Base-by-base conservation (phyloP, 2,113 vertebrate genomes). In the Rattus rattus region DNA sequence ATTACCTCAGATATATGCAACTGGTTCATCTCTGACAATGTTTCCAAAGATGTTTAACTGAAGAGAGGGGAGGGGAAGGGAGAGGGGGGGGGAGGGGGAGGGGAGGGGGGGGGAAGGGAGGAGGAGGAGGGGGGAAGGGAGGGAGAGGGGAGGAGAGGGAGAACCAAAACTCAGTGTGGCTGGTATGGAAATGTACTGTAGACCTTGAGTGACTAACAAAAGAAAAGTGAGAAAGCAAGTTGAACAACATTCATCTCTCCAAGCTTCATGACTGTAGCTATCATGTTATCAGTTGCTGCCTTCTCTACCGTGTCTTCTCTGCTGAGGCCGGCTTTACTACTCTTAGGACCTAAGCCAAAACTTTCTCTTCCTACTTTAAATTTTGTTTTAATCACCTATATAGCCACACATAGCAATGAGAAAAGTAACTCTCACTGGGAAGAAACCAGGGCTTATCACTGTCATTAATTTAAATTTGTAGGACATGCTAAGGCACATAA, bases 391-490 rank as follows among this genome's bases (percentile, higher is more conserved):
- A 28, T 72, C 24, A 39, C 14, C 49, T 54, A 39, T 39, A 16
- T 28, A 7, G 7, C 72, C 20, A 88, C 22, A 2, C 1, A 72
- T 16, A 73, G 14, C 1, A 28, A 20, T 59, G 36, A 88, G 52
- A 59, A 39, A 88, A 73, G 52, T 73, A 88, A 43, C 14, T 43
- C 26, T 28, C 9, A 43, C 14, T 5, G n/a, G 22, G 14, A 88
- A 28, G 47, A 95, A 69, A 54, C 3, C 6, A 94, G 91, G 26
- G 1, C 10, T 76, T 70, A 76, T 13, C 1, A 77, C 43, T 90
- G 79, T 43, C 36, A 67, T 28, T 70, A 61, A 43, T 91, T 87
- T 61, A 94, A 96, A 47, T 85, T 73, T 16, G 75, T 52, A 76
- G 39, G 56, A 75, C n/a, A 73, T 75, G 16, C 30, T 77, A 93